Percentiles rank a stretch among this genome's conserved stretches.
Evolutionary conservation across 2,113 vertebrate species (phyloP).

Genomic region (Psittacus erithacus): DNA sequence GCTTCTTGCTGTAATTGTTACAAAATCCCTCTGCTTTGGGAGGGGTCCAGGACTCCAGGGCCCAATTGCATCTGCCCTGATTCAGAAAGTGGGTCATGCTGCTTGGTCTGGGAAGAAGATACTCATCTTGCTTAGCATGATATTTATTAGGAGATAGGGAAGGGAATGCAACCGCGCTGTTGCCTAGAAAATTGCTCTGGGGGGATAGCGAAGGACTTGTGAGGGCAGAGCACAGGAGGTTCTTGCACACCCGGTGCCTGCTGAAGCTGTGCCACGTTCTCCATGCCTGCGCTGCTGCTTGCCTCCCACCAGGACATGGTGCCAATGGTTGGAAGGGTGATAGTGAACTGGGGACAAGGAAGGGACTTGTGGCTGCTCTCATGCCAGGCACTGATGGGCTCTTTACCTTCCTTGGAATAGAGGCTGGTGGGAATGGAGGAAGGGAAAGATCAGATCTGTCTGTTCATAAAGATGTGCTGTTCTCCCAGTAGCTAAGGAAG

Average conservation of each 20-base stretch:
- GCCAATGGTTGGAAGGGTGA: background rate
- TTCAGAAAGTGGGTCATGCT: conserved; percentile 81
- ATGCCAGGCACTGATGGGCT: background rate
- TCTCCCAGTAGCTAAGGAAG: background rate
- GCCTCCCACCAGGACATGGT: accelerated
- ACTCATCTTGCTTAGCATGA: conserved; percentile 67
- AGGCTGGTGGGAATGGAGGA: background rate
- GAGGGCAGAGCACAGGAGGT: conserved; percentile 42
- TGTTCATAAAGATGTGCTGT: accelerated
- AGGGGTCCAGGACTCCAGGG: conserved; percentile 61
- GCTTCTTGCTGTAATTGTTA: conserved; percentile 71
- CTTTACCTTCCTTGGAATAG: background rate
- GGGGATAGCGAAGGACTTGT: conserved; percentile 60
- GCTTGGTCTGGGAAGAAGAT: conserved; percentile 72
- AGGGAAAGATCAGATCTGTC: background rate
- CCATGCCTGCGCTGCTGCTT: background rate
- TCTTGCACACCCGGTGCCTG: background rate
- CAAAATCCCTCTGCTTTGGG: conserved; percentile 70
- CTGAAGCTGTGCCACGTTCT: background rate
- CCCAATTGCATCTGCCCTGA: conserved; percentile 70
- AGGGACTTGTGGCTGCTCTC: background rate
- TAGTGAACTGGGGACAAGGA: background rate
- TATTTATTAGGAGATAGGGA: conserved; percentile 73
- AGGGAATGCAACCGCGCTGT: conserved; percentile 54
- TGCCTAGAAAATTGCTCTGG: conserved; percentile 59